phyloP scores from a whole-genome alignment of 2,888 invertebrate species.

The Diaperis boleti region DNA sequence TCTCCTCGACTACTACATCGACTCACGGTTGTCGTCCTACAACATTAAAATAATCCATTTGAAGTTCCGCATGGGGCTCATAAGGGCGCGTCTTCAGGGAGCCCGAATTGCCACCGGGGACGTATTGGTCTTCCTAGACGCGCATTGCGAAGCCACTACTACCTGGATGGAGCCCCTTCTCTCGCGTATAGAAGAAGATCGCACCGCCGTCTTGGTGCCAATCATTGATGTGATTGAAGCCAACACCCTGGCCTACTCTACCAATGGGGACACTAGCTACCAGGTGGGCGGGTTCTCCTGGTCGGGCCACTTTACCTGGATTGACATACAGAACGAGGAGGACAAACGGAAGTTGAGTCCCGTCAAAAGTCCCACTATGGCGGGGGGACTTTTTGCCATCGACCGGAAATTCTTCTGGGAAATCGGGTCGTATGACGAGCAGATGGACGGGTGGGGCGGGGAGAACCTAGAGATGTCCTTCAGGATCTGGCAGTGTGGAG shows the following conservation, averaged over 20 bases:
- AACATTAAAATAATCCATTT: slow-evolving; percentile 81
- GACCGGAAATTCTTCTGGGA: slow-evolving; percentile 95
- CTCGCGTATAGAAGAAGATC: slow-evolving; percentile 84
- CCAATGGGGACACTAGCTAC: slow-evolving; percentile 67
- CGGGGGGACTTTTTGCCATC: slow-evolving; percentile 97
- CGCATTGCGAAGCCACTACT: slow-evolving; percentile 87
- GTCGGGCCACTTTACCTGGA: slow-evolving; percentile 95
- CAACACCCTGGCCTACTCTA: slow-evolving; percentile 80
- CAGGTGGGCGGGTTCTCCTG: slow-evolving; percentile 88
- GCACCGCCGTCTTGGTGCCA: slow-evolving; percentile 88
- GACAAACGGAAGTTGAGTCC: slow-evolving; percentile 73
- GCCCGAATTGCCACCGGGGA: slow-evolving; percentile 86
- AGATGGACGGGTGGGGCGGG: slow-evolving; percentile 98
- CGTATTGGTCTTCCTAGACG: slow-evolving; percentile 88
- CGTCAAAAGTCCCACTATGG: slow-evolving; percentile 94
- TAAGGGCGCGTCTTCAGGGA: slow-evolving; percentile 90
- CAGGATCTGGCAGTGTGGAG: slow-evolving; percentile 91
- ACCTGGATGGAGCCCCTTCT: slow-evolving; percentile 93
- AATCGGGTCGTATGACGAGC: slow-evolving; percentile 92
- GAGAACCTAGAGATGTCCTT: slow-evolving; percentile 99
- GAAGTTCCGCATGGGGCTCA: slow-evolving; percentile 83
- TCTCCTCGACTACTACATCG: slow-evolving; percentile 84
- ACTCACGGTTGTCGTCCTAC: slow-evolving; percentile 76
- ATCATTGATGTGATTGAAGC: slow-evolving; percentile 96
- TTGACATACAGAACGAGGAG: slow-evolving; percentile 78